phyloP scores from a whole-genome alignment of 1,140 invertebrate genomes.

The Anadara kagoshimensis region DNA sequence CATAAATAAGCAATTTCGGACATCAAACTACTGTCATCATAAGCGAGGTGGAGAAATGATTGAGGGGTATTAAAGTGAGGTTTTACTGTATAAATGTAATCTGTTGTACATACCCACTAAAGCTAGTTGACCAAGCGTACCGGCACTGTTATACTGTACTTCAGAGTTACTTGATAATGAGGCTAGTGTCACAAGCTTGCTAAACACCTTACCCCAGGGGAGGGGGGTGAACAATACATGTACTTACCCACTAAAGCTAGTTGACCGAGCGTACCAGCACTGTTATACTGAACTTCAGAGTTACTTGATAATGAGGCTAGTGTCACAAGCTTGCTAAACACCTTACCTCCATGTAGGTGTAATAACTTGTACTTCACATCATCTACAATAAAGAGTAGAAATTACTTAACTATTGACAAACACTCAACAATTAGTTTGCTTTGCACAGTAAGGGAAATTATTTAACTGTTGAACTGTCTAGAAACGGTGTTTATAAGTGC shows the following conservation, averaged over 20 bases:
- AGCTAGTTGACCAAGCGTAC: slow-evolving; percentile 59
- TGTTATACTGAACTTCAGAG: slow-evolving; percentile 64
- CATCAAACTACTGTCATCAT: too few relatives aligned
- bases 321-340: slow-evolving; percentile 54
- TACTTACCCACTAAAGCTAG: slow-evolving; percentile 55
- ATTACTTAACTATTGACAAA: too few relatives aligned
- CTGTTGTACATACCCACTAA: slow-evolving; percentile 53
- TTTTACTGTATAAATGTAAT: too few relatives aligned
- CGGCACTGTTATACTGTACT: slow-evolving; percentile 66
- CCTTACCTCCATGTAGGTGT: slow-evolving; percentile 46
- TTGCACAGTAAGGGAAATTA: too few relatives aligned
- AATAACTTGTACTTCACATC: slow-evolving; percentile 53
- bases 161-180: slow-evolving; percentile 53
- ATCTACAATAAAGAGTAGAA: slow-evolving; percentile 63
- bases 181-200: slow-evolving; percentile 55
- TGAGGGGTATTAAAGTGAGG: too few relatives aligned
- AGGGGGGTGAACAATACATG: too few relatives aligned
- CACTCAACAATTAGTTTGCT: too few relatives aligned
- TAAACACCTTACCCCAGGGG: slow-evolving; percentile 55
- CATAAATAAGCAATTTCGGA: too few relatives aligned
- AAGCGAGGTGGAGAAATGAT: too few relatives aligned
- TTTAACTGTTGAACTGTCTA: too few relatives aligned
- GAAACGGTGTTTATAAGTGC: too few relatives aligned
- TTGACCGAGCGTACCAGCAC: slow-evolving; percentile 64
- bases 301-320: slow-evolving; percentile 53